Evolutionary conservation across 2,888 invertebrate species (phyloP), one percentile per base, ranked within the genome.

Genomic region (Meghimatium bilineatum): DNA sequence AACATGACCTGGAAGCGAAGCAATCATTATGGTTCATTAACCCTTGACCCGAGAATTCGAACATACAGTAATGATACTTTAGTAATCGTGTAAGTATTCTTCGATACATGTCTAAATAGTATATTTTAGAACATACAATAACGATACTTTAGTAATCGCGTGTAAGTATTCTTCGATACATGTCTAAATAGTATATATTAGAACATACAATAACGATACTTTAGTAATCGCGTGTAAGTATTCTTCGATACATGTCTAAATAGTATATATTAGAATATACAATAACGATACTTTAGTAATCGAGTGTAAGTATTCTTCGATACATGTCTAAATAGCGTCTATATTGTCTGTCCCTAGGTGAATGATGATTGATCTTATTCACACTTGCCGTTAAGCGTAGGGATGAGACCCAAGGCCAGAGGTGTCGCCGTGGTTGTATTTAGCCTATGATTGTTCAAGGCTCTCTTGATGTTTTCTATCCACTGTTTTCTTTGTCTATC

Each of bases 1-100:
- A 93, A 93, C 85, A 88, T 94, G 69, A 93, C 93, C 5, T 94
- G 94, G 94, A 49, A 29, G 20, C 44, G 82, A 1, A 66, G 44
- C 56, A 63, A 49, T 44, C 87, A 86, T 74, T 82, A 76, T 26
- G 85, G 87, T n/a, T 75, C 85, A 10, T 85, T 90, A 5, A 83
- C 84, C 38, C 86, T 86, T n/a, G 89, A 89, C 81, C 88, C 87
- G 36, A 89, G 91, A 79, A 89, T 90, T 80, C 77, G 85, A 1
- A 86, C 89, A 34, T 79, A 69, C 32, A 72, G 74, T 44, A 82
- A 76, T 82, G 86, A 84, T 23, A 60, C 77, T 66, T 38, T 67
- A 36, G 29, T 66, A 23, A 83, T 74, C 52, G 32, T 17, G 74
- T 74, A 8, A 52, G 74, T 56, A 56, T 56, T 2, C 56, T 56